Conservation (phyloP, 2,888 invertebrate genomes). For the Eupithecia insigniata region DNA sequence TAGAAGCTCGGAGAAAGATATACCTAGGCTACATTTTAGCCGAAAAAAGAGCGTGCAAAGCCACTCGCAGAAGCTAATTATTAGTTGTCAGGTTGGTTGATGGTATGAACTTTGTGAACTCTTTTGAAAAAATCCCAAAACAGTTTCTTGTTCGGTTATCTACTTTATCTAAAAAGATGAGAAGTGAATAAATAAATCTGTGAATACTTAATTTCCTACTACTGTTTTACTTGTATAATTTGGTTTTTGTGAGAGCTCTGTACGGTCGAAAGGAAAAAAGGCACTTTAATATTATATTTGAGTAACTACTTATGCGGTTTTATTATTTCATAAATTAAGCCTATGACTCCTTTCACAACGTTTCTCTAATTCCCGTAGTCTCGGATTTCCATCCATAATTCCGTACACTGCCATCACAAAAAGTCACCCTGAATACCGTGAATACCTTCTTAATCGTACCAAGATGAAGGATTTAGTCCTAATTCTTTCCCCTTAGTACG, state of each 20-base stretch:
- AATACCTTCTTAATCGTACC: too few relatives aligned
- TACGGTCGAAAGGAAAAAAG: too few relatives aligned
- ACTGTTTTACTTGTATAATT: too few relatives aligned
- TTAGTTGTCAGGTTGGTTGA: background rate
- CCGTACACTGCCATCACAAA: background rate
- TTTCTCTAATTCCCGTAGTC: background rate
- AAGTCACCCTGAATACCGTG: background rate
- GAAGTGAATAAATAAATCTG: too few relatives aligned
- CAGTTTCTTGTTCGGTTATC: too few relatives aligned
- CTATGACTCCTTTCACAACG: background rate
- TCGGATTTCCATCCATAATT: too few relatives aligned
- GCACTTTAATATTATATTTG: too few relatives aligned
- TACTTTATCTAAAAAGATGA: too few relatives aligned
- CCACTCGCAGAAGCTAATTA: background rate
- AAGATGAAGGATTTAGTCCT: background rate
- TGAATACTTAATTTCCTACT: too few relatives aligned
- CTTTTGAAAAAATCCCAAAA: background rate
- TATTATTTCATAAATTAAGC: background rate
- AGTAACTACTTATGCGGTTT: background rate
- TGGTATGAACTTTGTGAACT: background rate
- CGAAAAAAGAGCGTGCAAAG: background rate
- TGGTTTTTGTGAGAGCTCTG: too few relatives aligned
- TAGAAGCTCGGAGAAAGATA: background rate
- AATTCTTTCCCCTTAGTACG: background rate
- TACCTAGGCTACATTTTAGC: background rate